These are phyloP conservation scores for Ctenochaetus hawaiiensis DNA, from an alignment of 2,797 vertebrate genomes.

Conservation along the genomic window DNA sequence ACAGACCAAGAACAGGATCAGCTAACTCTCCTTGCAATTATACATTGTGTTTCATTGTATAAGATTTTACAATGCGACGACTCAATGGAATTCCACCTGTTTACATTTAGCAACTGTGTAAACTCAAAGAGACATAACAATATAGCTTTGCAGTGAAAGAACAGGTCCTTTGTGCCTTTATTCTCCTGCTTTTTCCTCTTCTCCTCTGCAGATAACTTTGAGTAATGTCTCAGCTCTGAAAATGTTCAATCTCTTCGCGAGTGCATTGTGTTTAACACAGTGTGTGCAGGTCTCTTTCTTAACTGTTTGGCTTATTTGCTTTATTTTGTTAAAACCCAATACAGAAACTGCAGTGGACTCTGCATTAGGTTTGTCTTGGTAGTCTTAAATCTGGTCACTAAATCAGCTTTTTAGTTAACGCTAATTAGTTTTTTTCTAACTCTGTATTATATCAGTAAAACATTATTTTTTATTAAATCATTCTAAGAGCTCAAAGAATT, in stretches of 20 bases:
- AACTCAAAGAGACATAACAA: not conserved
- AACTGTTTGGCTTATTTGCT: not conserved
- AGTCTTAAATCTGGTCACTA: not conserved
- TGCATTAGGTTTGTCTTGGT: not conserved
- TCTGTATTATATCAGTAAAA: constrained; percentile 20
- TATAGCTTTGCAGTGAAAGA: not conserved
- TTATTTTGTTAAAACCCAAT: not conserved
- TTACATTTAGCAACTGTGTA: not conserved
- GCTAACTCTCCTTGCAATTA: not conserved
- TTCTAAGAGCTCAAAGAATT: constrained; percentile 22
- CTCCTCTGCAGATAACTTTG: not conserved
- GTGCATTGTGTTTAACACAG: constrained; percentile 5
- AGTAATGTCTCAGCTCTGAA: not conserved
- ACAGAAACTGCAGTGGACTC: not conserved
- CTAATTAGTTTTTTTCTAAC: not conserved
- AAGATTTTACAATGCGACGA: constrained; percentile 8
- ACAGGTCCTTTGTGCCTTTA: not conserved
- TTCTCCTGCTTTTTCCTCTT: constrained; percentile 1
- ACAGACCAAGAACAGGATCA: not conserved
- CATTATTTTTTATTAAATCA: constrained; percentile 31
- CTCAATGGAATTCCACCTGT: not conserved
- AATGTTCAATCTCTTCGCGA: not conserved
- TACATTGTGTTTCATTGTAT: not conserved
- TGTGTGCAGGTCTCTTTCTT: not conserved
- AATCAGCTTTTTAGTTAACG: constrained; percentile 10